Conservation (phyloP, 1,140 invertebrate species). For the Apis laboriosa region DNA sequence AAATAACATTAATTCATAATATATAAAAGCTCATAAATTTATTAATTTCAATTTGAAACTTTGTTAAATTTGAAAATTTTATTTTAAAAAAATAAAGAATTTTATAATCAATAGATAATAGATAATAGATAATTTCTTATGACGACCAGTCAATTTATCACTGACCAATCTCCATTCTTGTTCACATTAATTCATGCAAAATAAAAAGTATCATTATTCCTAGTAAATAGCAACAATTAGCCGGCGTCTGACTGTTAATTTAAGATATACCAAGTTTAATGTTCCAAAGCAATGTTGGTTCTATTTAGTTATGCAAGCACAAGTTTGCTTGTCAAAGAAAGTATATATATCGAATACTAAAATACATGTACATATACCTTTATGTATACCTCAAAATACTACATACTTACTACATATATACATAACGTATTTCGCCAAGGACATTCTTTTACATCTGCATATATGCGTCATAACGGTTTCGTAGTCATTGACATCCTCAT, state of each 20-base stretch:
- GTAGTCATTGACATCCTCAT: conserved; percentile 55
- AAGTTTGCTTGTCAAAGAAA: background rate
- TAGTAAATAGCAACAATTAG: conserved; percentile 50
- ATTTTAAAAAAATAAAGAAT: no score
- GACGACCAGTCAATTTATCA: conserved; percentile 36
- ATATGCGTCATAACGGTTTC: conserved; percentile 33
- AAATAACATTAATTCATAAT: no score
- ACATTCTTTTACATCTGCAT: background rate
- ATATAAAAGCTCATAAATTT: no score
- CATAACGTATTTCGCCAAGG: background rate
- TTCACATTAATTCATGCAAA: conserved; percentile 1
- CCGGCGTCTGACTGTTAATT: conserved; percentile 10
- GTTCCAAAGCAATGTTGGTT: background rate
- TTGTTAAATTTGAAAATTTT: no score
- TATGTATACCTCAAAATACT: conserved; percentile 15
- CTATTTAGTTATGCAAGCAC: background rate
- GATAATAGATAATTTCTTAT: background rate
- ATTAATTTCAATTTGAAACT: no score
- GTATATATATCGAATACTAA: conserved; percentile 24
- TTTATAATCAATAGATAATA: no score
- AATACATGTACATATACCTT: background rate
- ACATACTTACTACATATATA: background rate
- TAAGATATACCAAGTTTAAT: conserved; percentile 36
- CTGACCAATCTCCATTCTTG: conserved; percentile 46
- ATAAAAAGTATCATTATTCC: conserved; percentile 36